Evolutionary conservation across 2,113 vertebrate species (phyloP).

Genomic region (Cryptomyrus ogoouensis): DNA sequence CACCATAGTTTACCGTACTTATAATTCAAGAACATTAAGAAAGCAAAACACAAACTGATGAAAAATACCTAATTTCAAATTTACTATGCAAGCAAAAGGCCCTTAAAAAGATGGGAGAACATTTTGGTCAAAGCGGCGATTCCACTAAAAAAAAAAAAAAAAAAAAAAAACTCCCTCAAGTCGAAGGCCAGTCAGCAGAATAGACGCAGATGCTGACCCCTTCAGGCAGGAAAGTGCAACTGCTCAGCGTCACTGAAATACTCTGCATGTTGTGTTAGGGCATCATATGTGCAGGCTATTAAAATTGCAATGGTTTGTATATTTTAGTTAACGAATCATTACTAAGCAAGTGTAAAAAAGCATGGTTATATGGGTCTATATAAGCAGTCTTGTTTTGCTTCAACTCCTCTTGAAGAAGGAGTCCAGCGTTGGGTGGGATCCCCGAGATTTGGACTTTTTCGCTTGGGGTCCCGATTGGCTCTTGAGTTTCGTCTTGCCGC

Average conservation of each 20-base stretch:
- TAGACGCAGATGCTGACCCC: neutral
- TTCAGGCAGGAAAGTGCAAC: neutral
- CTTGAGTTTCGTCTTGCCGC: slow-evolving; percentile 66
- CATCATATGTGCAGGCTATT: neutral
- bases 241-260: neutral
- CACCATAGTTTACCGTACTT: neutral
- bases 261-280: neutral
- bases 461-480: slow-evolving; percentile 51
- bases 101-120: neutral
- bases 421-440: slow-evolving; percentile 66
- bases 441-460: slow-evolving; percentile 62
- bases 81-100: neutral
- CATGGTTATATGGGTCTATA: neutral
- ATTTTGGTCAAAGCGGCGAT: neutral
- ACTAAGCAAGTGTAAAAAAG: neutral
- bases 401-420: slow-evolving; percentile 76
- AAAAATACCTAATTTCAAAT: neutral
- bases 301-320: neutral
- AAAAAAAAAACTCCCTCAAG: neutral
- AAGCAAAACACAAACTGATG: neutral
- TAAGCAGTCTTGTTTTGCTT: slow-evolving; percentile 15
- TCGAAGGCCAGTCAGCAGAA: neutral
- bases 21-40: neutral
- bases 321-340: neutral
- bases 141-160: neutral